phyloP scores from a whole-genome alignment of 2,888 invertebrate genomes.

The Stenoptilia bipunctidactyla region DNA sequence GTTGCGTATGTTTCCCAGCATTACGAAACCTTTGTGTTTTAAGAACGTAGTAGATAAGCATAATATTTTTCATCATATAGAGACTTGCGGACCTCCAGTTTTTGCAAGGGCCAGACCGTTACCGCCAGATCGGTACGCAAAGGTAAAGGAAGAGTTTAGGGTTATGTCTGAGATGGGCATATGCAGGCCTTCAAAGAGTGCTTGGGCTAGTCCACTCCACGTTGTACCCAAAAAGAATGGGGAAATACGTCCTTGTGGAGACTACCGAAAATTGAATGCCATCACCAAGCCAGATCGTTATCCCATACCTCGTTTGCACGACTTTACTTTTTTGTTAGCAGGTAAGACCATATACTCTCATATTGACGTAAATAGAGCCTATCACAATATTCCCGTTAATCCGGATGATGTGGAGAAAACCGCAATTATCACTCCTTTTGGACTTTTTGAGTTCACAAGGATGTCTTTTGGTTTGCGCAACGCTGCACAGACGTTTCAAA shows the following conservation, averaged over 20 bases:
- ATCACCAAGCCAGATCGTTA: slow-evolving; percentile 6
- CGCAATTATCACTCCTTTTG: slow-evolving; percentile 20
- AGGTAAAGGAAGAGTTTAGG: slow-evolving; percentile 8
- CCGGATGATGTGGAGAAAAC: slow-evolving; percentile 17
- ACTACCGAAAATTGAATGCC: too few relatives aligned
- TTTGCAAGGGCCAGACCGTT: slow-evolving; percentile 6
- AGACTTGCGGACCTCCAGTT: too few relatives aligned
- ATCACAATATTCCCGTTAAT: slow-evolving; percentile 2
- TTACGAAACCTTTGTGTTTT: too few relatives aligned
- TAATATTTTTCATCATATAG: too few relatives aligned
- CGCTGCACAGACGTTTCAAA: slow-evolving; percentile 24
- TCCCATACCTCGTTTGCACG: slow-evolving; percentile 5
- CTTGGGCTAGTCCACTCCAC: too few relatives aligned
- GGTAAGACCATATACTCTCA: too few relatives aligned
- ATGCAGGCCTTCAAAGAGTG: slow-evolving; percentile 7
- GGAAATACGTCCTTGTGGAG: too few relatives aligned
- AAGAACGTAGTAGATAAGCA: too few relatives aligned
- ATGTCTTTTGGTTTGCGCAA: slow-evolving; percentile 17
- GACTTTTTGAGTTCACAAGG: slow-evolving; percentile 22
- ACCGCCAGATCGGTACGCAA: slow-evolving; percentile 6
- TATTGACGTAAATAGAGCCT: too few relatives aligned
- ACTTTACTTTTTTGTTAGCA: too few relatives aligned
- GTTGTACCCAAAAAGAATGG: too few relatives aligned
- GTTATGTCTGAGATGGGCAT: slow-evolving; percentile 11
- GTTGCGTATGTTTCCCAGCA: too few relatives aligned